Base-by-base conservation (phyloP, 2,888 invertebrate genomes). In the Apomyelois bistriatella region DNA sequence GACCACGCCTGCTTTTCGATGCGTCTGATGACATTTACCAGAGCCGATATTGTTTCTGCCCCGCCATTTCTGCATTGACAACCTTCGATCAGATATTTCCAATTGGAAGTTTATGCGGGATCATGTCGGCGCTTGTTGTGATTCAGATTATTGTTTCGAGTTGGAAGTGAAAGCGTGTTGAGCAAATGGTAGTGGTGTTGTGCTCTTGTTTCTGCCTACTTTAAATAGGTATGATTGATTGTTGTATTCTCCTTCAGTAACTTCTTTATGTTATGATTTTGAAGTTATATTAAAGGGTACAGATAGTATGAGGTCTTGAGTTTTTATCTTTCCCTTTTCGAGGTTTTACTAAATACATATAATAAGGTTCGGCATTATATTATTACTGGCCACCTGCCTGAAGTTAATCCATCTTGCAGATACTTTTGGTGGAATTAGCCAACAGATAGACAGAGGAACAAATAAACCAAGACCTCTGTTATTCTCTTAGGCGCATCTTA, bases 11-110 rank as follows among this genome's bases (percentile, higher is more conserved):
- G 59, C 54, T 48, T 53, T 55, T 53, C 57, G 73, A 68, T 76
- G 72, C 73, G 73, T 74, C 69, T 64, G 80, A 80, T 82, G 80
- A 78, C 80, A 82, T 82, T 82, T 80, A 74, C 67, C 56, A 35
- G 52, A 53, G 53, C 60, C 59, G 76, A 79, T 78, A 76, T 74
- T 76, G 74, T 76, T 73, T 68, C 63, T 58, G 67, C 53, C 56
- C 58, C 66, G 68, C 65, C 69, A 72, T 73, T 74, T 64, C 70
- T 71, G 61, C 68, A 75, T 74, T 79, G 80, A 79, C 81, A 79
- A 73, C 68, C 71, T 61, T 55, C 70, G 68, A 74, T 76, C 74
- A 66, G 73, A 76, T 76, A 66, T 61, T 53, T 56, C 53, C 53
- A 55, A 53, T 52, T 55, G 53, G 57, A 54, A 57, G 46, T 58